Conservation (phyloP, 2,888 invertebrate genomes). For the Tachina fera region DNA sequence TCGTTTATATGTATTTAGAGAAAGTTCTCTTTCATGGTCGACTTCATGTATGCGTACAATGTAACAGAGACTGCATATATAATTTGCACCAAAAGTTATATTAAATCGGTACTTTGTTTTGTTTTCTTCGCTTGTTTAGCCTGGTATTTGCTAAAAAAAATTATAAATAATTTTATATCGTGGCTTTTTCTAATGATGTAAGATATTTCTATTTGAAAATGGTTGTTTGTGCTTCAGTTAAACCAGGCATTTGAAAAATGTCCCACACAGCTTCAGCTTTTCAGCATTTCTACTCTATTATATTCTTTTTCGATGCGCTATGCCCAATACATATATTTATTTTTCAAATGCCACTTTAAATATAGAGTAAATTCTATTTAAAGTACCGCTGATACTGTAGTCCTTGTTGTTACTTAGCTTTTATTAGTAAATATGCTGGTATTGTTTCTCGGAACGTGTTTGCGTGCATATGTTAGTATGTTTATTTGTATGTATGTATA, state of each 20-base stretch:
- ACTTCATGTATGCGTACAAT: background rate
- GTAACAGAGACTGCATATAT: no score
- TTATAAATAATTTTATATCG: no score
- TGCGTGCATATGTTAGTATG: conserved; percentile 11
- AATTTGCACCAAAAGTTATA: no score
- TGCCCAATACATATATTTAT: no score
- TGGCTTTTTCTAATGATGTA: no score
- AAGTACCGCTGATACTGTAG: conserved; percentile 1
- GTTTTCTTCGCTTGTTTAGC: no score
- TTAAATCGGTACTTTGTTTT: no score
- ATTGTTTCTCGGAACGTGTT: background rate
- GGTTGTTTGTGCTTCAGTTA: no score
- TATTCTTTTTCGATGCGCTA: background rate
- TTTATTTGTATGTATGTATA: conserved; percentile 11
- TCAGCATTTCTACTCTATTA: background rate
- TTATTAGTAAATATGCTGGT: conserved; percentile 43
- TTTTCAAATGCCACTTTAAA: background rate
- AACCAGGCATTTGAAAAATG: no score
- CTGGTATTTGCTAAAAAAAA: no score
- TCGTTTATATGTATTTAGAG: background rate
- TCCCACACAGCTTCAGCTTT: no score
- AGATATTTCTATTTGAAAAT: no score
- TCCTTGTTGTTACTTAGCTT: conserved; percentile 38
- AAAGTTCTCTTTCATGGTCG: background rate
- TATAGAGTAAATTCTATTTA: conserved; percentile 13